Evolutionary conservation across 2,113 vertebrate species (phyloP), one percentile per base, ranked within the genome.

Genomic region (Istiophorus platypterus): DNA sequence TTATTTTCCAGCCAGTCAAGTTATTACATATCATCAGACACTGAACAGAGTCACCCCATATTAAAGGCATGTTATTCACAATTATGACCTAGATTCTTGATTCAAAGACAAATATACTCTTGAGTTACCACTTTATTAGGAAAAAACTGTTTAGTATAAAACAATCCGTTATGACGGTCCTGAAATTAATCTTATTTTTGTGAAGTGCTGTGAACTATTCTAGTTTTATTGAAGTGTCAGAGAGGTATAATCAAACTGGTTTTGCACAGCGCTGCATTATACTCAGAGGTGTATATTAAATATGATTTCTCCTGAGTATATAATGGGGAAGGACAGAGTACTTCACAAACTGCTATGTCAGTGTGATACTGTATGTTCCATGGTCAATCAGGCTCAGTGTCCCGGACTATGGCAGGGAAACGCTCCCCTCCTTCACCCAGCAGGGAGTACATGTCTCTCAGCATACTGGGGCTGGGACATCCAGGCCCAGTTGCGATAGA

Each of bases 381-480:
- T 39, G 18, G 24, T 86, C 89, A 95, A 41, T 95, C 93, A 2
- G 86, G 64, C 62, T 96, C 94, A 37, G 95, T 92, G 0, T 99
- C 98, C 15, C 88, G 90, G 37, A 99, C 93, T 56, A 97, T 70
- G 1, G 95, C 93, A 1, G 97, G 96, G 89, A 98, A 98, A 0
- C 7, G 82, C 54, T 86, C 34, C 1, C 97, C 96, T 7, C 96
- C 96, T 74, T 96, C 95, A 0, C 95, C 97, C 63, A 99, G 95
- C 79, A 96, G 92, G 0, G 96, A 97, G 88, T 98, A 96, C 0
- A 95, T 0, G 0, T 95, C 95, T 27, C 98, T 95, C 39, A 95
- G 95, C 3, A 94, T 88, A 0, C 70, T 85, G 29, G 89, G 59
- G 0, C 65, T 78, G 24, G 91, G 77, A 2, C 67, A 39, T 57